A percentile compares a stretch with the other conserved stretches of the same genome.
Evolutionary conservation across 2,797 vertebrate genomes (phyloP).

Genomic region (Artibeus lituratus): DNA sequence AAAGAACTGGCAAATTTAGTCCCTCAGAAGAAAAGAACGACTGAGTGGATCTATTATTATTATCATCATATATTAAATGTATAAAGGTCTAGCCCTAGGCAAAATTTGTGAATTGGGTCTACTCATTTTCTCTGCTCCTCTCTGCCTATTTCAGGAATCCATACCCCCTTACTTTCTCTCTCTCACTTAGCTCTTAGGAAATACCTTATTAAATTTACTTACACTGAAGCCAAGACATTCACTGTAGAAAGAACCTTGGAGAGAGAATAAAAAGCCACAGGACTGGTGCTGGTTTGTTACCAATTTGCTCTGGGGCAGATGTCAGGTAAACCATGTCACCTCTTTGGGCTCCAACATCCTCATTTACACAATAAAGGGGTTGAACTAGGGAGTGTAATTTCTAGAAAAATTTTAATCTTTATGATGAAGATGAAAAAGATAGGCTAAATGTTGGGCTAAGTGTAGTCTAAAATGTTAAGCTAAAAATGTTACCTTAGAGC

Average conservation of each 20-base stretch:
- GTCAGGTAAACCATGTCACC: not conserved
- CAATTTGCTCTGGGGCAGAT: not conserved
- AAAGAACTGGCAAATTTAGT: constrained; percentile 43
- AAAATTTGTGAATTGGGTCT: constrained; percentile 70
- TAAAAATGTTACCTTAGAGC: not conserved
- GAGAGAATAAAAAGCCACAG: not conserved
- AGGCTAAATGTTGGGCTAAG: not conserved
- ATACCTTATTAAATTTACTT: constrained; percentile 54
- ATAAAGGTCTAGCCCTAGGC: constrained; percentile 67
- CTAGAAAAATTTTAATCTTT: not conserved
- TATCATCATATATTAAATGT: constrained; percentile 64
- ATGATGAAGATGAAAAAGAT: not conserved
- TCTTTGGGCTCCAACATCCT: not conserved
- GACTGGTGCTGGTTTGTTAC: not conserved
- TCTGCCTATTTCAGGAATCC: constrained; percentile 53
- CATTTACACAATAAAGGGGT: not conserved
- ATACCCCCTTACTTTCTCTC: constrained; percentile 6
- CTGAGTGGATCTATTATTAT: constrained; percentile 63
- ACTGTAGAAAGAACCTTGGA: not conserved
- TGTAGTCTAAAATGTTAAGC: not conserved
- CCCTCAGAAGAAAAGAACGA: constrained; percentile 63
- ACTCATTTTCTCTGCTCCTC: constrained; percentile 54
- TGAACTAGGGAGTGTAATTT: not conserved
- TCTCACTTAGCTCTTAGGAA: constrained; percentile 44
- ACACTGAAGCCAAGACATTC: not conserved